Evolutionary conservation across 2,888 invertebrate genomes (phyloP).

Genomic region (Hydroisotoma schaefferi): DNA sequence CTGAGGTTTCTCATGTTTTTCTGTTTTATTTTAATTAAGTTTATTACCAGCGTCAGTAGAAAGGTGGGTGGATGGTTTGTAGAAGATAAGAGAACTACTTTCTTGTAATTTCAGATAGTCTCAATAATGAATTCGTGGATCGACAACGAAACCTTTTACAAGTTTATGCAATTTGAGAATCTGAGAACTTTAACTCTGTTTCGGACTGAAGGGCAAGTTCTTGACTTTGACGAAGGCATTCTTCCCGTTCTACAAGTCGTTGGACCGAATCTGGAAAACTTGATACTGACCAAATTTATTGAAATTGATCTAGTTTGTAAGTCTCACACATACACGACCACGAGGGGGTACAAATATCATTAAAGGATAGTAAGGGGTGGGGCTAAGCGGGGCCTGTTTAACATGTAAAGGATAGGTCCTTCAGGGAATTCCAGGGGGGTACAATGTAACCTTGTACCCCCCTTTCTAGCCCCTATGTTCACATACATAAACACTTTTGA

Average conservation of each 20-base stretch:
- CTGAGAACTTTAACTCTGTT: constrained; percentile 39
- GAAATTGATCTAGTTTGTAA: constrained; percentile 50
- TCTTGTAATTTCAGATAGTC: constrained; percentile 35
- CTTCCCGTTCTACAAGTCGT: constrained; percentile 50
- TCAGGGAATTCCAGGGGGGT: too few species aligned
- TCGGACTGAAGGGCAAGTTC: constrained; percentile 49
- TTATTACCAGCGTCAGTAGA: neutral
- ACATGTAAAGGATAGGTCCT: too few species aligned
- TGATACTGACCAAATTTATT: constrained; percentile 50
- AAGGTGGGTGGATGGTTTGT: neutral
- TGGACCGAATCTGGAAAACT: constrained; percentile 50
- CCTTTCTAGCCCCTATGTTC: too few species aligned
- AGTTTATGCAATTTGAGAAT: constrained; percentile 48
- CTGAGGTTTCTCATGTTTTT: constrained; percentile 29
- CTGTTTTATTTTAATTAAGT: neutral
- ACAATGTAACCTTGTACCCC: too few species aligned
- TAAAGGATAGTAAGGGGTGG: too few species aligned
- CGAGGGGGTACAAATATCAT: too few species aligned
- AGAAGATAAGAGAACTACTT: neutral
- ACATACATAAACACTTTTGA: too few species aligned
- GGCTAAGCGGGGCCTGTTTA: too few species aligned
- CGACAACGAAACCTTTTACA: constrained; percentile 50
- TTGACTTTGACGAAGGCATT: constrained; percentile 51
- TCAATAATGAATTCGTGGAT: constrained; percentile 50
- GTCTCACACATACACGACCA: too few species aligned